Conservation (phyloP, 2,888 invertebrate genomes). For the Thecocarcelia acutangulata region DNA sequence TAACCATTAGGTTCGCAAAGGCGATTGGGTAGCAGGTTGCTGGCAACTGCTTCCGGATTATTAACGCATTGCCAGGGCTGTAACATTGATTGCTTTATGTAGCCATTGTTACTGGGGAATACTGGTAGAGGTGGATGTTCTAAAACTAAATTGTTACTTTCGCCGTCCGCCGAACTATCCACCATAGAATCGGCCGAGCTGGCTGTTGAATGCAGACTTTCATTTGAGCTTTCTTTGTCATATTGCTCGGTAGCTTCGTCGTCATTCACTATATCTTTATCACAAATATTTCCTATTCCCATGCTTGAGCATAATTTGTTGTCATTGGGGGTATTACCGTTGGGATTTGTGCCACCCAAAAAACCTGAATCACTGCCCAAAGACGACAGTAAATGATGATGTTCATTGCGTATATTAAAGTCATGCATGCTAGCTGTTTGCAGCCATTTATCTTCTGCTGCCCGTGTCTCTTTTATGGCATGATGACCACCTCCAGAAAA, state of each 20-base stretch:
- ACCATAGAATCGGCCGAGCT: constrained; percentile 64
- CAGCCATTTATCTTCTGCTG: constrained; percentile 63
- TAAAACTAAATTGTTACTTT: constrained; percentile 20
- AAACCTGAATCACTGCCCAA: constrained; percentile 71
- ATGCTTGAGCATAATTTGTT: constrained; percentile 20
- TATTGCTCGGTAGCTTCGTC: constrained; percentile 15
- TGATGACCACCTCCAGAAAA: constrained; percentile 28
- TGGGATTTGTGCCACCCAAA: constrained; percentile 61
- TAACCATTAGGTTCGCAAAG: constrained; percentile 32
- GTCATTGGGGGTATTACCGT: constrained; percentile 19
- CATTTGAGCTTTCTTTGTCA: constrained; percentile 14
- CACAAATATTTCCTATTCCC: constrained; percentile 22
- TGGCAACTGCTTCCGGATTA: constrained; percentile 1
- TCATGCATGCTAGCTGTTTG: constrained; percentile 68
- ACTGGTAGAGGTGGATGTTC: constrained; percentile 15
- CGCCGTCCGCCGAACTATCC: constrained; percentile 56
- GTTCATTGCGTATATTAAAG: constrained; percentile 71
- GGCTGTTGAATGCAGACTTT: constrained; percentile 35
- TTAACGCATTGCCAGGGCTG: constrained; percentile 63
- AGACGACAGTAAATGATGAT: constrained; percentile 71
- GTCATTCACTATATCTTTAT: background rate
- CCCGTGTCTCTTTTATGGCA: constrained; percentile 37
- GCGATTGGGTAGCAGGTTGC: background rate
- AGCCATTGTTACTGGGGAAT: constrained; percentile 59
- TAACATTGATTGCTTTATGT: constrained; percentile 63